Evolutionary conservation across 2,888 invertebrate genomes (phyloP).

Genomic region (Pandemis cinnamomeana): DNA sequence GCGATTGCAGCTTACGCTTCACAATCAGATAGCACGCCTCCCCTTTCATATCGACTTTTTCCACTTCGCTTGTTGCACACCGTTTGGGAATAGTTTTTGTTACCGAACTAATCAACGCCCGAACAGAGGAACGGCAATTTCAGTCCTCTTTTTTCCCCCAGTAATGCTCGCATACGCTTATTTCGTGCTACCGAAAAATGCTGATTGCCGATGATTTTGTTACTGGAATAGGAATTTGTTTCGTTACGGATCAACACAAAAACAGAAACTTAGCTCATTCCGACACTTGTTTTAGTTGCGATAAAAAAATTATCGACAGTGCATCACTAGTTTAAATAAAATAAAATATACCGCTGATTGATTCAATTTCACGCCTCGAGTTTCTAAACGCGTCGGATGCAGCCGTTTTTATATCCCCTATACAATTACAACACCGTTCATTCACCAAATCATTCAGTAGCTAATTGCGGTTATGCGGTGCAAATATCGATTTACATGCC

Average conservation of each 20-base stretch:
- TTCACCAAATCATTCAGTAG: conserved; percentile 61
- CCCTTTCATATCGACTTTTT: conserved; percentile 80
- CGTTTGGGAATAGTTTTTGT: conserved; percentile 82
- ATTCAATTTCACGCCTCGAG: background rate
- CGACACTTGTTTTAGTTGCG: too few relatives aligned
- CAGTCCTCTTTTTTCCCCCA: conserved; percentile 30
- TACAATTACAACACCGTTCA: conserved; percentile 51
- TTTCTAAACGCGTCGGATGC: conserved; percentile 5
- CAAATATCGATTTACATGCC: conserved; percentile 84
- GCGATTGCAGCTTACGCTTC: conserved; percentile 76
- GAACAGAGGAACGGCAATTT: conserved; percentile 62
- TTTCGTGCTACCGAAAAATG: conserved; percentile 25
- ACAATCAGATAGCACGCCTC: conserved; percentile 73
- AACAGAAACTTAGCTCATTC: background rate
- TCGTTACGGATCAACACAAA: background rate
- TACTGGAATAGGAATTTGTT: conserved; percentile 9
- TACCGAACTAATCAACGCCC: conserved; percentile 80
- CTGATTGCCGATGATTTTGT: conserved; percentile 31
- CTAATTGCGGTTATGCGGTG: conserved; percentile 80
- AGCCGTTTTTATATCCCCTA: conserved; percentile 1
- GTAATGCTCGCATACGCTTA: conserved; percentile 34
- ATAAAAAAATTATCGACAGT: background rate
- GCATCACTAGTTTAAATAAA: background rate
- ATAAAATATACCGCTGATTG: background rate
- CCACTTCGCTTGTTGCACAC: conserved; percentile 78